Percentiles rank a stretch among this genome's conserved stretches.
Evolutionary conservation across 2,797 vertebrate species (phyloP).

Genomic region (Odontamblyopus lacepedii): DNA sequence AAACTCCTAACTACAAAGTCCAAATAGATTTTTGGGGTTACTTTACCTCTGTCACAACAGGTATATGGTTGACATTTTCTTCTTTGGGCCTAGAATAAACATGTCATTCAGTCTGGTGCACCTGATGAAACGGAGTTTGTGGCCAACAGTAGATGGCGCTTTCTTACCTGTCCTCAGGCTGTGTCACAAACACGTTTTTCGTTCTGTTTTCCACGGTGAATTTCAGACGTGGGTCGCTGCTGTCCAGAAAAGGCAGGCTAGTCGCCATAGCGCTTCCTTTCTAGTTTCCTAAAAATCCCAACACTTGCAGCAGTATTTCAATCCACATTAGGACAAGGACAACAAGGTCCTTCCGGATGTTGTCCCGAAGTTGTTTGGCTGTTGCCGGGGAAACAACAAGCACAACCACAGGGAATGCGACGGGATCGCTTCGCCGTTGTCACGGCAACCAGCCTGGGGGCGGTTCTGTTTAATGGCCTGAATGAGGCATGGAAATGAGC

Average conservation of each 20-base stretch:
- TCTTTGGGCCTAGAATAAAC: slow-evolving; percentile 53
- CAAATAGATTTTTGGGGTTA: not conserved
- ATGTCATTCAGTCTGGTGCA: not conserved
- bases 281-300: slow-evolving; percentile 9
- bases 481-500: slow-evolving; percentile 30
- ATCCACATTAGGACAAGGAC: slow-evolving; percentile 28
- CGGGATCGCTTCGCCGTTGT: slow-evolving; percentile 60
- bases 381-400: slow-evolving; percentile 66
- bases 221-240: slow-evolving; percentile 55
- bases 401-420: slow-evolving; percentile 45
- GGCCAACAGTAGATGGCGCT: slow-evolving; percentile 7
- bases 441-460: slow-evolving; percentile 57
- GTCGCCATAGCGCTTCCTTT: slow-evolving; percentile 48
- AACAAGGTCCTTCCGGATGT: slow-evolving; percentile 53
- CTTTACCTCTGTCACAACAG: slow-evolving; percentile 71
- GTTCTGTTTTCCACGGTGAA: slow-evolving; percentile 68
- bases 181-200: slow-evolving; percentile 80
- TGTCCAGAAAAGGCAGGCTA: slow-evolving; percentile 36
- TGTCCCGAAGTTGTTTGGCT: slow-evolving; percentile 55
- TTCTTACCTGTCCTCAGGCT: slow-evolving; percentile 73
- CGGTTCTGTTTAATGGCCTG: slow-evolving; percentile 28
- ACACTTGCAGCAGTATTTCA: slow-evolving; percentile 24
- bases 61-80: slow-evolving; percentile 64
- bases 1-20: not conserved
- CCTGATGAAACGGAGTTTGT: too few relatives aligned